phyloP scores from a whole-genome alignment of 2,113 vertebrate genomes.

The Rhinolophus ferrumequinum region DNA sequence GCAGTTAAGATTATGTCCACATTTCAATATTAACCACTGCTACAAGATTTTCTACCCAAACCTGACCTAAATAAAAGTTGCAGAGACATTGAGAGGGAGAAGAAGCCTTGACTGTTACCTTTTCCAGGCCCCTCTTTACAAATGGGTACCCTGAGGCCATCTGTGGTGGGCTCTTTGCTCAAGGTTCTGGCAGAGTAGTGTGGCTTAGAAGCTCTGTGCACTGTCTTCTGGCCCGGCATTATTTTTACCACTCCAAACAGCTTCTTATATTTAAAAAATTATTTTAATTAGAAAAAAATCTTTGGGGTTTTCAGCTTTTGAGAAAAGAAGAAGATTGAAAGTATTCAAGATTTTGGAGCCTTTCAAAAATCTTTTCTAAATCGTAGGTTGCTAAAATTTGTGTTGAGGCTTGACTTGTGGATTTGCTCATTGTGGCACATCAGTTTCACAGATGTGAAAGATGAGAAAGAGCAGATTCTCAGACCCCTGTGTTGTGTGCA shows the following conservation, averaged over 20 bases:
- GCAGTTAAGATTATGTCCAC: background rate
- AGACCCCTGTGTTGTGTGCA: fast-evolving
- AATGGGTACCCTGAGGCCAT: fast-evolving
- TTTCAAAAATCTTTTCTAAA: background rate
- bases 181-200: background rate
- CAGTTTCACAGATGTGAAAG: too few species aligned
- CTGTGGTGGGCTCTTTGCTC: background rate
- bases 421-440: background rate
- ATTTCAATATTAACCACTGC: background rate
- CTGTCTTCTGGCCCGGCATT: background rate
- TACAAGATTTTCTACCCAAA: background rate
- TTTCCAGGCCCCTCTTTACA: background rate
- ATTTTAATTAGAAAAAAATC: background rate
- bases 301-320: background rate
- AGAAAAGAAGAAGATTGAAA: slow-evolving; percentile 21
- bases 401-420: background rate
- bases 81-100: background rate
- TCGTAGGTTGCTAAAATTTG: background rate
- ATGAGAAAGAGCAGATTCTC: background rate
- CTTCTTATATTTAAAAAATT: background rate
- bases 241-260: background rate
- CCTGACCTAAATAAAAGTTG: background rate
- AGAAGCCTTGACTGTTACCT: background rate
- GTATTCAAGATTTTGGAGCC: background rate
- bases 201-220: fast-evolving